Percentiles rank a stretch among this genome's conserved stretches.
Evolutionary conservation across 2,888 invertebrate species (phyloP).

Genomic region (Ennomos erosarius): DNA sequence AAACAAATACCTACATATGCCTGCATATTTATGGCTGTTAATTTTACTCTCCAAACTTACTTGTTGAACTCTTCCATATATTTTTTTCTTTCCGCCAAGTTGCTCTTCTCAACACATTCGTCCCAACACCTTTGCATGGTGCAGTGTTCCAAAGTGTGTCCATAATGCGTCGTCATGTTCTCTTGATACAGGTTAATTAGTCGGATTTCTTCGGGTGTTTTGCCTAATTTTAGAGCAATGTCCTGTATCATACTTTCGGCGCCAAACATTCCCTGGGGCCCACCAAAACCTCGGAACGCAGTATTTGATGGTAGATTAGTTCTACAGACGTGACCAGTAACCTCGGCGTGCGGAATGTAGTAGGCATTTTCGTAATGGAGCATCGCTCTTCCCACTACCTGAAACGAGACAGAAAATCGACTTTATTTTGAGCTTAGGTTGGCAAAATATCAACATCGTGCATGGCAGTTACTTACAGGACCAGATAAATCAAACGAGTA

Average conservation of each 20-base stretch:
- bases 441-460: too few species aligned
- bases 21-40: too few species aligned
- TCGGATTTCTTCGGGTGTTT: conserved; percentile 87
- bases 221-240: conserved; percentile 89
- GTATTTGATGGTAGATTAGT: conserved; percentile 97
- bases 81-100: conserved; percentile 85
- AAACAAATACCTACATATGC: neutral
- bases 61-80: conserved; percentile 89
- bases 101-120: conserved; percentile 89
- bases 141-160: conserved; percentile 89
- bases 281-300: conserved; percentile 97
- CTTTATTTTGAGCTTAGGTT: conserved; percentile 5
- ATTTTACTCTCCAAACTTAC: conserved; percentile 63
- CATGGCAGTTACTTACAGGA: conserved; percentile 82
- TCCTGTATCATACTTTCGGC: conserved; percentile 92
- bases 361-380: conserved; percentile 94
- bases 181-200: conserved; percentile 92
- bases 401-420: conserved; percentile 40
- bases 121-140: conserved; percentile 91
- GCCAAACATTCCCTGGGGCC: conserved; percentile 95
- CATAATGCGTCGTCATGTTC: conserved; percentile 91
- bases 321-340: conserved; percentile 90
- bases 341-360: conserved; percentile 89
- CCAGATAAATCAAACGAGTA: conserved; percentile 92
- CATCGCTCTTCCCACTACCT: conserved; percentile 94